Conservation (phyloP, 2,797 vertebrate genomes). For the Liasis olivaceus region DNA sequence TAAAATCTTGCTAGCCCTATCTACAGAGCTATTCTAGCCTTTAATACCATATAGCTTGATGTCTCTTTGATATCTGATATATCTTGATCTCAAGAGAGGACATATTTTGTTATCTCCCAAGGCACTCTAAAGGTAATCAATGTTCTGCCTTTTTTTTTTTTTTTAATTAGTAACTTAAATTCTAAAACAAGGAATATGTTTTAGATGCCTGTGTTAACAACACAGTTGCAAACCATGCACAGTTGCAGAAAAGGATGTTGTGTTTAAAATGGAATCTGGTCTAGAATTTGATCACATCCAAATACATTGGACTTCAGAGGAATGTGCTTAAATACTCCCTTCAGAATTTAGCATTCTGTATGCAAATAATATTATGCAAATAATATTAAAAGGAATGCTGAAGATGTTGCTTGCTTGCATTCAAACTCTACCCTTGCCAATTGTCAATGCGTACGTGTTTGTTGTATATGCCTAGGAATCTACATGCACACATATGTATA, state of each 20-base stretch:
- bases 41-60: not conserved
- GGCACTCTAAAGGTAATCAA: not conserved
- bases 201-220: not conserved
- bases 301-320: not conserved
- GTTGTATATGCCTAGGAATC: not conserved
- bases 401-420: not conserved
- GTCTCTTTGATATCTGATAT: not conserved
- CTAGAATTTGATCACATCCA: not conserved
- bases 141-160: not conserved
- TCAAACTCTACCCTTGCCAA: not conserved
- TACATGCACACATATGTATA: no score
- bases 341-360: not conserved
- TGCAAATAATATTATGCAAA: not conserved
- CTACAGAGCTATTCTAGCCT: not conserved
- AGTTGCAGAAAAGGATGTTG: not conserved
- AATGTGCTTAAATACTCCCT: not conserved
- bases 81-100: not conserved
- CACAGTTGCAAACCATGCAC: not conserved
- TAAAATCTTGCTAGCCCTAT: not conserved
- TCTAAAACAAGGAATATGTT: not conserved
- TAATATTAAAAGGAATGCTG: not conserved
- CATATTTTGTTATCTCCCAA: not conserved
- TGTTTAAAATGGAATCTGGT: not conserved
- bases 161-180: not conserved
- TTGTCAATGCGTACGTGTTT: not conserved